Percentiles rank a stretch among this genome's conserved stretches.
These are phyloP conservation scores for Omphaloscelis lunosa DNA, from an alignment of 2,888 invertebrate species.

Conservation along the genomic window DNA sequence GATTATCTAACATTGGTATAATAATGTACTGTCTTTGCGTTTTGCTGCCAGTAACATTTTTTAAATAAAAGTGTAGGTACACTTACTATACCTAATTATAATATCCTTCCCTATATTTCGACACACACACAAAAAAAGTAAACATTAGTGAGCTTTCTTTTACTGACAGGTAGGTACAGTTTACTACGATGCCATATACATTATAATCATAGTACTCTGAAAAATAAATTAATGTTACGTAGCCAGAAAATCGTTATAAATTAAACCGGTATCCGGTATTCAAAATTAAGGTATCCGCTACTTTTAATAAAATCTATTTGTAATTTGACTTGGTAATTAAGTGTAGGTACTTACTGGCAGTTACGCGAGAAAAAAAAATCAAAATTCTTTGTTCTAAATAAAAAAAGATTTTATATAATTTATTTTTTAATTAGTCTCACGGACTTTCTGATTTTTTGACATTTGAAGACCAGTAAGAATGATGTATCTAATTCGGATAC, in stretches of 20 bases:
- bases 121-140: neutral
- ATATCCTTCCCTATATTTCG: neutral
- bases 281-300: too few species aligned
- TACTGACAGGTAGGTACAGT: neutral
- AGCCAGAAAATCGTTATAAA: too few species aligned
- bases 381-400: neutral
- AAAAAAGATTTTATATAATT: neutral
- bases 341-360: too few species aligned
- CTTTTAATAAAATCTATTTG: neutral
- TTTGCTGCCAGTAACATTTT: neutral
- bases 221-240: too few species aligned
- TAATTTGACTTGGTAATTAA: neutral
- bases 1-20: neutral
- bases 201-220: too few species aligned
- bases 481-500: neutral
- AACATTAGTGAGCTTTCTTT: neutral
- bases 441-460: neutral
- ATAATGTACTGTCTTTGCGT: neutral
- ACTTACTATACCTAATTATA: too few species aligned
- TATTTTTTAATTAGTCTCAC: neutral
- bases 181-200: too few species aligned
- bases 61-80: neutral
- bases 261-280: too few species aligned
- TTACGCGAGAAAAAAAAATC: neutral
- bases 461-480: neutral